Percentiles rank a stretch among this genome's conserved stretches.
Evolutionary conservation across 2,113 vertebrate genomes (phyloP).

Genomic region (Toxotes chatareus): DNA sequence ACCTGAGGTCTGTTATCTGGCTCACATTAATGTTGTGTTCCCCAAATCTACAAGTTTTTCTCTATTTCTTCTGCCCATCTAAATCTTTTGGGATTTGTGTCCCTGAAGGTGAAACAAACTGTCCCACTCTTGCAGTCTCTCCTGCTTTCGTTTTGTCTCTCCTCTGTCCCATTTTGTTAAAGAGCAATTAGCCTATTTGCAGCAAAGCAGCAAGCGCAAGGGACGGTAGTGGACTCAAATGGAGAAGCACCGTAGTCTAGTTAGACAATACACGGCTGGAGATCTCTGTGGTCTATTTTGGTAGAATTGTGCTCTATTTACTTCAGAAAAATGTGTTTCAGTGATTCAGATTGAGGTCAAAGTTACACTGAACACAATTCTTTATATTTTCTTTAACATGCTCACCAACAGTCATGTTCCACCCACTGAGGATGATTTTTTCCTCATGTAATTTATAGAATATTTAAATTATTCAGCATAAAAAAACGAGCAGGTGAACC

Average conservation of each 20-base stretch:
- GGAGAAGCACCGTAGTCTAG: slow-evolving; percentile 37
- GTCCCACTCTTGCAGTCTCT: slow-evolving; percentile 1
- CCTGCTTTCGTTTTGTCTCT: neutral
- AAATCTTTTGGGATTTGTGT: neutral
- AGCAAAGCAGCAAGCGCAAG: slow-evolving; percentile 16
- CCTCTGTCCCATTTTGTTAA: slow-evolving; percentile 61
- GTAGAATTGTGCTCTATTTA: slow-evolving; percentile 24
- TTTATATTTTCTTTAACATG: too few species aligned
- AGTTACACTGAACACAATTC: slow-evolving; percentile 2
- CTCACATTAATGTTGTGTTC: neutral
- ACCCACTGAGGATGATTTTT: neutral
- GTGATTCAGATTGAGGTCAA: neutral
- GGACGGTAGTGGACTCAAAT: slow-evolving; percentile 25
- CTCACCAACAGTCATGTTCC: neutral
- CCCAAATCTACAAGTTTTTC: neutral
- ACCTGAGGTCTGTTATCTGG: neutral
- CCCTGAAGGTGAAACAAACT: neutral
- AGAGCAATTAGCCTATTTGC: slow-evolving; percentile 75
- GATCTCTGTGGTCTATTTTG: slow-evolving; percentile 19
- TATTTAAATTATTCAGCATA: neutral
- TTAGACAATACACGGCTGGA: slow-evolving; percentile 26
- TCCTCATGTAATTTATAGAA: neutral
- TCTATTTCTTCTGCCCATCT: neutral
- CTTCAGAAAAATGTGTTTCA: neutral
- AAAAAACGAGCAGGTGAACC: too few species aligned